Conservation (phyloP, 2,113 vertebrate species). For the Edolisoma coerulescens region DNA sequence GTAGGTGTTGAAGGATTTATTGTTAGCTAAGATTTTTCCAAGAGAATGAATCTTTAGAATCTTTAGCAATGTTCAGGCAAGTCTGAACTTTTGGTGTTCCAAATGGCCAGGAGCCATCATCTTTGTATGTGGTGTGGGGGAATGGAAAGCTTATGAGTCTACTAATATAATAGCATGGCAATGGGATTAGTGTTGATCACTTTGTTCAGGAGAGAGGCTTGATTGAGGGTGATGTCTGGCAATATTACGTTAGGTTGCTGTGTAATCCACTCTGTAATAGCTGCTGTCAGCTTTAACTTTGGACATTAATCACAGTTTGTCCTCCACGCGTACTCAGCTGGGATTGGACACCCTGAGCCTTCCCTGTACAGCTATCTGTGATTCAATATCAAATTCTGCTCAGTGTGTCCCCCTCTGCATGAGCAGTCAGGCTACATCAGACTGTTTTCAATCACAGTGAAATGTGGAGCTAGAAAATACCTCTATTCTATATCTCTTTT, state of each 20-base stretch:
- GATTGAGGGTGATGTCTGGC: neutral
- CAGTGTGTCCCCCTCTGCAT: neutral
- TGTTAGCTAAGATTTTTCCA: neutral
- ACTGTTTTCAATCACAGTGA: neutral
- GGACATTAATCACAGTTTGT: neutral
- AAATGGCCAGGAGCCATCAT: neutral
- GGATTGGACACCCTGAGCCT: neutral
- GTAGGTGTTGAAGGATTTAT: neutral
- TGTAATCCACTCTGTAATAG: neutral
- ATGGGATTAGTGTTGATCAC: neutral
- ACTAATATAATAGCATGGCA: neutral
- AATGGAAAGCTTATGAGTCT: neutral
- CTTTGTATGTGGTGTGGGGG: neutral
- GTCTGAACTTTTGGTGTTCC: neutral
- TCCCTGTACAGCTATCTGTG: neutral
- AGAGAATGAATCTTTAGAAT: neutral
- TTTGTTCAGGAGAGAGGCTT: neutral
- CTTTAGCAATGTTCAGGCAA: neutral
- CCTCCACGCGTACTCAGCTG: rapidly evolving
- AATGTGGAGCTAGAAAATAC: neutral
- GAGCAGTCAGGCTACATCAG: neutral
- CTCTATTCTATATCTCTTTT: neutral
- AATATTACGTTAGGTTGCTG: neutral
- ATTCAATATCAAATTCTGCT: neutral
- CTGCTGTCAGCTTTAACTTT: neutral